Conservation (phyloP, 2,113 vertebrate genomes). For the Pseudolaguvia tuberculata region DNA sequence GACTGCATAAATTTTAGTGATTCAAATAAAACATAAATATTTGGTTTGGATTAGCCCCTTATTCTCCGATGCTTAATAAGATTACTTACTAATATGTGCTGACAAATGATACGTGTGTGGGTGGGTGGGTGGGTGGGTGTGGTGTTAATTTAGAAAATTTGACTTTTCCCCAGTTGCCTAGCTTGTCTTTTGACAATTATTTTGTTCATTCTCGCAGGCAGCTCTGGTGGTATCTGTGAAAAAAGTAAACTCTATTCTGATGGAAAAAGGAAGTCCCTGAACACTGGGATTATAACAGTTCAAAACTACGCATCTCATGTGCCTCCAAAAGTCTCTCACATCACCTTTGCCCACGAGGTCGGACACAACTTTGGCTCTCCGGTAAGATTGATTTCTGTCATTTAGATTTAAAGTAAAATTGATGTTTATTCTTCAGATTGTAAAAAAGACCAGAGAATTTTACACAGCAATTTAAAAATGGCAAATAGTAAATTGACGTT, state of each 20-base stretch:
- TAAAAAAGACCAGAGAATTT: too few relatives aligned
- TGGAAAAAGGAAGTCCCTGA: conserved; percentile 97
- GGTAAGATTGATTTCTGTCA: conserved; percentile 72
- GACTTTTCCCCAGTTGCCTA: neutral
- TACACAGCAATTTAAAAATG: too few relatives aligned
- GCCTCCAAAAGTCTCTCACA: conserved; percentile 97
- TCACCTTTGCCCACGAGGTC: conserved; percentile 97
- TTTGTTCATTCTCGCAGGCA: conserved; percentile 71
- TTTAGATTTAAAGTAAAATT: neutral
- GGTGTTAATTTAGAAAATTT: neutral
- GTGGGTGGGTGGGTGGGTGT: neutral
- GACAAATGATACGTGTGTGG: neutral
- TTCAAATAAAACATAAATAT: neutral
- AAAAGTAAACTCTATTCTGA: conserved; percentile 98
- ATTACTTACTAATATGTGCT: too few relatives aligned
- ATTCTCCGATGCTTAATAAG: too few relatives aligned
- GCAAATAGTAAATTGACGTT: neutral
- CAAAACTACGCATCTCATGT: conserved; percentile 99
- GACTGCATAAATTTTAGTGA: neutral
- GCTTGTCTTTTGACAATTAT: neutral
- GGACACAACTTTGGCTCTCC: conserved; percentile 99
- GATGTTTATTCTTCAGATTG: neutral
- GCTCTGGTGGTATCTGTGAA: conserved; percentile 97
- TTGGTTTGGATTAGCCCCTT: too few relatives aligned
- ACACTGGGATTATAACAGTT: conserved; percentile 98